Evolutionary conservation across 92 coral and sea anemone genomes (phyloP).

Genomic region (Heteractis magnifica): DNA sequence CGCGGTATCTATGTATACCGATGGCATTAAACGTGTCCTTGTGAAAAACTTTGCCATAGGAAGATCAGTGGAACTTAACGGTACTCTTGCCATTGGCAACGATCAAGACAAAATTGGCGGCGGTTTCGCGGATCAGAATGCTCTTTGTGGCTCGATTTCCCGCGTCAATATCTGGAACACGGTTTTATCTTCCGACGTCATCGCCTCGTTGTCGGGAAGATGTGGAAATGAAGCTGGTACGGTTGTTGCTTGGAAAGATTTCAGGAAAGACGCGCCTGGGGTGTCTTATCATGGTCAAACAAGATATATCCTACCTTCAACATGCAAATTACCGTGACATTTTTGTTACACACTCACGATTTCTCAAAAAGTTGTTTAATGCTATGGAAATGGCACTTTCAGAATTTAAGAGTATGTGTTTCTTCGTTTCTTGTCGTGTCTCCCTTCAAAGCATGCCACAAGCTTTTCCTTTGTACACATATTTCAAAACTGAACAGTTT

Average conservation of each 20-base stretch:
- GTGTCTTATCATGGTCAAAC: slow-evolving; percentile 35
- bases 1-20: slow-evolving; percentile 32
- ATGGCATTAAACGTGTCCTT: slow-evolving; percentile 17
- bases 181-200: slow-evolving; percentile 34
- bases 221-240: slow-evolving; percentile 69
- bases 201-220: slow-evolving; percentile 21
- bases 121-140: slow-evolving; percentile 38
- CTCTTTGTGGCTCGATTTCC: slow-evolving; percentile 59
- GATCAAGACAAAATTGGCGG: slow-evolving; percentile 47
- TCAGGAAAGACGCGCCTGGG: slow-evolving; percentile 20
- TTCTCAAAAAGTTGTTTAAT: too few relatives aligned
- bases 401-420: too few relatives aligned
- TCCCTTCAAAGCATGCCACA: too few relatives aligned
- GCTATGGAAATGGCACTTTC: too few relatives aligned
- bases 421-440: too few relatives aligned
- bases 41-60: slow-evolving; percentile 9
- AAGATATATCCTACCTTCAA: slow-evolving; percentile 43
- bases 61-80: slow-evolving; percentile 10
- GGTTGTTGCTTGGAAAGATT: slow-evolving; percentile 57
- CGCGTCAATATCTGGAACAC: slow-evolving; percentile 67
- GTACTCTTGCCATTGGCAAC: slow-evolving; percentile 58
- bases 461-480: too few relatives aligned
- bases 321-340: slow-evolving; percentile 13
- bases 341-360: too few relatives aligned
- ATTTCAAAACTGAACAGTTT: too few relatives aligned